Conservation (phyloP, 2,888 invertebrate species). For the Amphipyra berbera region DNA sequence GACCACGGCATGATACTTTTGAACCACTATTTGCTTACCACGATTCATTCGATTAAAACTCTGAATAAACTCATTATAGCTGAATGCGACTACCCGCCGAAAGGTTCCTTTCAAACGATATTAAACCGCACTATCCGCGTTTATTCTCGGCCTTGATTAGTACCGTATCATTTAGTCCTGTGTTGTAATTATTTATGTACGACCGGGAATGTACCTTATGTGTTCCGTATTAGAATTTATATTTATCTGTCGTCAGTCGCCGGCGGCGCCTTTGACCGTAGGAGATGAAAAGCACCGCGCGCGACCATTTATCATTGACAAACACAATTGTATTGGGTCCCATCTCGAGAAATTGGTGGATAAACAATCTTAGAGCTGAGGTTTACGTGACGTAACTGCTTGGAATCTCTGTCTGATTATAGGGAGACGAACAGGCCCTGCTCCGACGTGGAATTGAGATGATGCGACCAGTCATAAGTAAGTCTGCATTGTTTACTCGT, state of each 20-base stretch:
- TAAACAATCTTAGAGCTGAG: conserved; percentile 83
- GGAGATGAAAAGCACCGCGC: conserved; percentile 88
- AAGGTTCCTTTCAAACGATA: conserved; percentile 88
- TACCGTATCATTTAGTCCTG: conserved; percentile 90
- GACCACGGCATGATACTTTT: conserved; percentile 58
- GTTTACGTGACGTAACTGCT: conserved; percentile 71
- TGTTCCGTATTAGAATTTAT: conserved; percentile 50
- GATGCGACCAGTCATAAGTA: conserved; percentile 18
- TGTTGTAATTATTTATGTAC: conserved; percentile 83
- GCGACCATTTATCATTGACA: conserved; percentile 89
- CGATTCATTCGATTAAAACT: conserved; percentile 88
- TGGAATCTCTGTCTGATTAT: conserved; percentile 59
- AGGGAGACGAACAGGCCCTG: conserved; percentile 42
- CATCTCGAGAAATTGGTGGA: conserved; percentile 85
- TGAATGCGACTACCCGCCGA: conserved; percentile 88
- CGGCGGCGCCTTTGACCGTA: conserved; percentile 85
- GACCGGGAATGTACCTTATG: conserved; percentile 64
- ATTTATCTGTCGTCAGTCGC: conserved; percentile 54
- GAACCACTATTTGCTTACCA: conserved; percentile 85
- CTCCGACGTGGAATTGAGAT: conserved; percentile 18
- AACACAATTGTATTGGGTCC: conserved; percentile 89
- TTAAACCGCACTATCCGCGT: conserved; percentile 88
- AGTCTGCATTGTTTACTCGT: conserved; percentile 7
- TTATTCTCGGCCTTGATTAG: conserved; percentile 89
- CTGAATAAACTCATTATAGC: conserved; percentile 89